Percentiles rank a stretch among this genome's conserved stretches.
Conservation (phyloP, 1,140 invertebrate species). For the Magallana angulata region DNA sequence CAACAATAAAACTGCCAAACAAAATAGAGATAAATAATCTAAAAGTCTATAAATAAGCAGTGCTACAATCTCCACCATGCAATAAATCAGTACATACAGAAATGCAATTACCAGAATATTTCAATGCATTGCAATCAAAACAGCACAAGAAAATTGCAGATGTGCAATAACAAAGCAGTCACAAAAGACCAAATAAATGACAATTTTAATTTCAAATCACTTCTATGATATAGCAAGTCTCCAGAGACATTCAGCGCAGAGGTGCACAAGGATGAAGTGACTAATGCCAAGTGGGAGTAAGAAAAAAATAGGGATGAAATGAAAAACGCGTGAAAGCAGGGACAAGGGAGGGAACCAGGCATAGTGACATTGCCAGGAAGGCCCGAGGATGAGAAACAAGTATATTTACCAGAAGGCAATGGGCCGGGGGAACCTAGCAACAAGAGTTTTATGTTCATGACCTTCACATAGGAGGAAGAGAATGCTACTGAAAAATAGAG, state of each 20-base stretch:
- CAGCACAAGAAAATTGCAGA: neutral
- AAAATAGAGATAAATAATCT: neutral
- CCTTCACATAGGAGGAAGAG: slow-evolving; percentile 38
- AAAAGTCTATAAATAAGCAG: neutral
- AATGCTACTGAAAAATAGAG: slow-evolving; percentile 39
- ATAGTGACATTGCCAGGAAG: neutral
- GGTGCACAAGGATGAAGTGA: neutral
- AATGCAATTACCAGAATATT: slow-evolving; percentile 7
- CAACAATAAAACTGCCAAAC: neutral
- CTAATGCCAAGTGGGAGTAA: neutral
- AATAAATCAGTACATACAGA: neutral
- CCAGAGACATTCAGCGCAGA: neutral
- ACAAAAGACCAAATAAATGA: neutral
- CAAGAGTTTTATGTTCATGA: slow-evolving; percentile 56
- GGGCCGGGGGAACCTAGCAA: slow-evolving; percentile 61
- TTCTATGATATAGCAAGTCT: neutral
- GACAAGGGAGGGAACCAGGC: neutral
- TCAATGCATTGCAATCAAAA: neutral
- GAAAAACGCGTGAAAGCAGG: neutral
- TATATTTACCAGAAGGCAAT: slow-evolving; percentile 54
- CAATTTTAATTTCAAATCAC: neutral
- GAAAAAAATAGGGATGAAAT: neutral
- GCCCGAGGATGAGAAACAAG: neutral
- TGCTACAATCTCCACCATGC: slow-evolving; percentile 38
- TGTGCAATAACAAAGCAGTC: neutral